These are phyloP conservation scores for Rhingia campestris DNA, from an alignment of 2,888 invertebrate species.

Conservation along the genomic window DNA sequence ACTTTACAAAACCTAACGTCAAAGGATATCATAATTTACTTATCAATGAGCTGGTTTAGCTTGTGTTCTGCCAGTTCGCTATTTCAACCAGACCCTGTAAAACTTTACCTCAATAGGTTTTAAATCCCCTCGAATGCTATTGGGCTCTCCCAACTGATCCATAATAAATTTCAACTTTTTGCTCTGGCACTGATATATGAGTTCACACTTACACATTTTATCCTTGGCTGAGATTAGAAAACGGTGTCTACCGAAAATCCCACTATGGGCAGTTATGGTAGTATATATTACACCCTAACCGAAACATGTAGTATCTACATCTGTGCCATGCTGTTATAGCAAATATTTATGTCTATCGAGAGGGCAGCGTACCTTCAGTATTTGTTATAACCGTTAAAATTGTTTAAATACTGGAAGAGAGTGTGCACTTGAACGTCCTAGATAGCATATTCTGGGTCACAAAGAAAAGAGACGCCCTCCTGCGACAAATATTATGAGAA, in stretches of 20 bases:
- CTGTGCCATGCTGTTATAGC: constrained; percentile 20
- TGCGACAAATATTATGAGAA: not conserved
- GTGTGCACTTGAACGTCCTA: not conserved
- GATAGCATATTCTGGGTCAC: constrained; percentile 7
- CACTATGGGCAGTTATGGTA: not conserved
- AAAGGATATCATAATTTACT: constrained; percentile 4
- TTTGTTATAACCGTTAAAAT: constrained; percentile 41
- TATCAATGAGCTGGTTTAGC: not conserved
- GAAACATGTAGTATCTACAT: constrained; percentile 15
- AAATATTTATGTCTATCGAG: constrained; percentile 42
- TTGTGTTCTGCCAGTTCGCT: not conserved
- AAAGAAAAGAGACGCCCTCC: not conserved
- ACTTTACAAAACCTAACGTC: constrained; percentile 1
- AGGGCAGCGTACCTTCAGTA: constrained; percentile 31
- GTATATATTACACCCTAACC: not conserved
- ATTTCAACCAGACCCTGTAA: not conserved
- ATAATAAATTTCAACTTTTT: constrained; percentile 31
- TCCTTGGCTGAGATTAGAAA: constrained; percentile 25
- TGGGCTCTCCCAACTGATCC: constrained; percentile 8
- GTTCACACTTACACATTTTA: constrained; percentile 20
- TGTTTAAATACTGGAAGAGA: constrained; percentile 18
- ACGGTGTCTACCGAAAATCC: constrained; percentile 6
- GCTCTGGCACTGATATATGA: not conserved
- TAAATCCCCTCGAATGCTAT: constrained; percentile 1
- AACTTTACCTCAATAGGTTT: constrained; percentile 24